Evolutionary conservation across 2,797 vertebrate genomes (phyloP).

Genomic region (Aldrovandia affinis): DNA sequence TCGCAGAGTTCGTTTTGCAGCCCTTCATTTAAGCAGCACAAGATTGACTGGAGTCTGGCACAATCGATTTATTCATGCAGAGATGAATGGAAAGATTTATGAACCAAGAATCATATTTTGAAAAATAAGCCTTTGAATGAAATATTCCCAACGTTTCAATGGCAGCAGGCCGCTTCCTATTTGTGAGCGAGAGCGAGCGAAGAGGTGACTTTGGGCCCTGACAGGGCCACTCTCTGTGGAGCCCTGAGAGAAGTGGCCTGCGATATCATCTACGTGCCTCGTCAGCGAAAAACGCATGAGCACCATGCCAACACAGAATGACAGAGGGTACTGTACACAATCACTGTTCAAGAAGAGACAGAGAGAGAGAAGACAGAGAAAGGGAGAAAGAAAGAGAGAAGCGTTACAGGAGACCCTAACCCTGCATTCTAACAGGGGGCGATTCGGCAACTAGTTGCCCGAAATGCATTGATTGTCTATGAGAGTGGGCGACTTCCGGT

Average conservation of each 20-base stretch:
- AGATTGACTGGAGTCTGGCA: background rate
- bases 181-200: constrained; percentile 40
- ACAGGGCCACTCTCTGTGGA: constrained; percentile 63
- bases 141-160: background rate
- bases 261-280: constrained; percentile 97
- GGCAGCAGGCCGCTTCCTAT: background rate
- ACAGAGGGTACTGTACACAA: constrained; percentile 99
- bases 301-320: constrained; percentile 99
- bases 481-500: too few relatives aligned
- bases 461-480: too few relatives aligned
- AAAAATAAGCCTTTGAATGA: background rate
- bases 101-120: background rate
- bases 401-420: constrained; percentile 49
- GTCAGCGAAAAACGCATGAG: constrained; percentile 95
- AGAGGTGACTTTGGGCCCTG: constrained; percentile 38
- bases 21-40: background rate
- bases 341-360: constrained; percentile 91
- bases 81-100: background rate
- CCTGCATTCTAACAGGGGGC: too few relatives aligned
- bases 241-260: constrained; percentile 82
- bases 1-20: background rate
- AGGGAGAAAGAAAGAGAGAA: constrained; percentile 38
- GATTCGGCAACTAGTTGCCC: too few relatives aligned
- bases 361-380: constrained; percentile 76
- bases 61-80: background rate